phyloP scores from a whole-genome alignment of 2,113 vertebrate species.

The Falco punctatus region DNA sequence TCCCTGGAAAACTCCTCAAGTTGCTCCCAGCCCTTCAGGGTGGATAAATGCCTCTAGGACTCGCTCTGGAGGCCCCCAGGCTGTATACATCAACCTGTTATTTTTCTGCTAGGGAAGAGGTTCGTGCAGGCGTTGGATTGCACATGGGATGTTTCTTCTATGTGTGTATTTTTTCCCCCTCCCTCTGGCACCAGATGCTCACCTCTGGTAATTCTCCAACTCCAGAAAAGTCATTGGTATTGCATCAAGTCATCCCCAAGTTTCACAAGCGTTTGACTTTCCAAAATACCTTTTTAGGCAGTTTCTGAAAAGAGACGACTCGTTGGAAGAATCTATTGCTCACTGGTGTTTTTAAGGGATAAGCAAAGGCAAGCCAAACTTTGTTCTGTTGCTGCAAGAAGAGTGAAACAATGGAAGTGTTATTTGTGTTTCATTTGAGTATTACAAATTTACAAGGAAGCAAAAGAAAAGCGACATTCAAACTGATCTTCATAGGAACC shows the following conservation, averaged over 20 bases:
- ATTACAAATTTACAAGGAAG: neutral
- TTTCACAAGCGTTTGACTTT: neutral
- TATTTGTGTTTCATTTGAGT: slow-evolving; percentile 8
- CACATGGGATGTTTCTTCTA: neutral
- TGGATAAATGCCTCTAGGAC: neutral
- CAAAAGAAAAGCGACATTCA: neutral
- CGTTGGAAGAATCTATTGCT: neutral
- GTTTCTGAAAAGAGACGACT: neutral
- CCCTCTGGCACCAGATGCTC: neutral
- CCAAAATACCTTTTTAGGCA: slow-evolving; percentile 29
- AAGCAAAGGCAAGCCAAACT: neutral
- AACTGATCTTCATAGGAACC: neutral
- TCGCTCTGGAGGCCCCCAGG: neutral
- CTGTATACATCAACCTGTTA: neutral
- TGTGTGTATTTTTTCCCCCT: neutral
- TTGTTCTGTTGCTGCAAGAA: slow-evolving; percentile 3
- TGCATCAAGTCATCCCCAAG: neutral
- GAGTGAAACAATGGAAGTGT: neutral
- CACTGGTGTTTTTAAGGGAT: neutral
- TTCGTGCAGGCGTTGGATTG: neutral
- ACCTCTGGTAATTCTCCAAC: slow-evolving; percentile 16
- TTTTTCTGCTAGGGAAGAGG: neutral
- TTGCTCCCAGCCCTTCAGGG: neutral
- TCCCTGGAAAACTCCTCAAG: neutral
- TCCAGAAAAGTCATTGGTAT: neutral